A percentile compares a stretch with the other conserved stretches of the same genome.
Evolutionary conservation across 2,797 vertebrate species (phyloP).

Genomic region (Scleropages formosus): DNA sequence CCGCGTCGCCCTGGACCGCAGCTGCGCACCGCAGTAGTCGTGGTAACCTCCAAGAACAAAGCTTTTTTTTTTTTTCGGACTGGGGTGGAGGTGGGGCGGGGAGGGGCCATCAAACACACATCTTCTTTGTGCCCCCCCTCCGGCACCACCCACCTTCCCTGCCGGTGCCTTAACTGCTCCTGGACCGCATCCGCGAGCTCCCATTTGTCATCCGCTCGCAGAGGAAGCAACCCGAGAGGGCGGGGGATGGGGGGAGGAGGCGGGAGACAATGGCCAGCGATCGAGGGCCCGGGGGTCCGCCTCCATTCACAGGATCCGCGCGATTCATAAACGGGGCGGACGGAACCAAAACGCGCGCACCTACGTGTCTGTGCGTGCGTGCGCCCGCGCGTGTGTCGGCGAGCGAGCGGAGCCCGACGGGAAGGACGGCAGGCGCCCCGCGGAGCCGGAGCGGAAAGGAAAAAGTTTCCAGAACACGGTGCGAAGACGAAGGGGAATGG

Average conservation of each 20-base stretch:
- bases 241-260: not conserved
- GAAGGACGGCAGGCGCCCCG: not conserved
- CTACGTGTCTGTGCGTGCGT: not conserved
- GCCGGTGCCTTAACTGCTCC: conserved; percentile 20
- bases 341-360: not conserved
- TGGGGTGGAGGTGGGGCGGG: not conserved
- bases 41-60: conserved; percentile 28
- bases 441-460: not conserved
- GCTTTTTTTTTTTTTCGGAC: conserved; percentile 14
- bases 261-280: conserved; percentile 42
- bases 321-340: not conserved
- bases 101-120: not conserved
- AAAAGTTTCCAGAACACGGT: not conserved
- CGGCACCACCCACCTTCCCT: conserved; percentile 14
- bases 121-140: conserved; percentile 1
- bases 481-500: not conserved
- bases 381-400: conserved; percentile 13
- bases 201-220: conserved; percentile 40
- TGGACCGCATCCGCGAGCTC: conserved; percentile 26
- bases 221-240: not conserved
- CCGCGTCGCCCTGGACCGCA: not conserved
- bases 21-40: conserved; percentile 21
- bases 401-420: not conserved
- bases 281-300: conserved; percentile 51
- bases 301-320: conserved; percentile 37